Base-by-base conservation (phyloP, 2,797 vertebrate genomes). In the Halcyon leucocephala region DNA sequence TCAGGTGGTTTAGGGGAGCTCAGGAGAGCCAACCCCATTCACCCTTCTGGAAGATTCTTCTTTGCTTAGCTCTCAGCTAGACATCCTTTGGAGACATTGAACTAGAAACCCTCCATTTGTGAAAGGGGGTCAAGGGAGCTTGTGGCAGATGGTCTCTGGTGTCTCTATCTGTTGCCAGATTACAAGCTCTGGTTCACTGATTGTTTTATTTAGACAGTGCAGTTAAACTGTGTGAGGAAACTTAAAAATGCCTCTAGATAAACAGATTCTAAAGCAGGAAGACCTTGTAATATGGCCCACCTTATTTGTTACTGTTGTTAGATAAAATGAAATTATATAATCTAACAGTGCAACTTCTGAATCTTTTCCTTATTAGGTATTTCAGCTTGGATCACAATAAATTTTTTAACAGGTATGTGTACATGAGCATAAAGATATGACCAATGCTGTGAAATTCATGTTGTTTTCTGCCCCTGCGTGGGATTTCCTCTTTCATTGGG, bases 381-480 rank as follows among this genome's bases (percentile, higher is more conserved):
- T 93, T 99, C 99, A 33, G 99, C 99, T 5, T 99, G 99, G 99
- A 99, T 99, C 97, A 99, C 99, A 1, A 94, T 99, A 95, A 99
- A 99, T 97, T 99, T 99, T 98, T 98, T 99, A 93, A 98, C 98
- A 95, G 99, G 99, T 99, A 97, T 11, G 95, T 94, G 42, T 88
- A 42, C 37, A 29, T 33, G 25, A 54, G 44, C 74, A 5, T 82
- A 67, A 91, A 55, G n/a, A 17, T 41, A 8, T 17, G 26, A 22
- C 22, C 3, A 10, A 24, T 66, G 57, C 72, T 76, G n/a, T 61
- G 55, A 60, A 46, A 44, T 44, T 84, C 24, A 5, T 80, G 29
- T 57, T 55, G 3, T 21, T 69, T 93, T 76, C 39, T 94, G 25
- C 12, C 28, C 52, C 24, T 86, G 3, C 2, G 0, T 82, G 57